A percentile compares a stretch with the other conserved stretches of the same genome.
These are phyloP conservation scores for Fregata magnificens DNA, from an alignment of 2,113 vertebrate species.

Conservation along the genomic window DNA sequence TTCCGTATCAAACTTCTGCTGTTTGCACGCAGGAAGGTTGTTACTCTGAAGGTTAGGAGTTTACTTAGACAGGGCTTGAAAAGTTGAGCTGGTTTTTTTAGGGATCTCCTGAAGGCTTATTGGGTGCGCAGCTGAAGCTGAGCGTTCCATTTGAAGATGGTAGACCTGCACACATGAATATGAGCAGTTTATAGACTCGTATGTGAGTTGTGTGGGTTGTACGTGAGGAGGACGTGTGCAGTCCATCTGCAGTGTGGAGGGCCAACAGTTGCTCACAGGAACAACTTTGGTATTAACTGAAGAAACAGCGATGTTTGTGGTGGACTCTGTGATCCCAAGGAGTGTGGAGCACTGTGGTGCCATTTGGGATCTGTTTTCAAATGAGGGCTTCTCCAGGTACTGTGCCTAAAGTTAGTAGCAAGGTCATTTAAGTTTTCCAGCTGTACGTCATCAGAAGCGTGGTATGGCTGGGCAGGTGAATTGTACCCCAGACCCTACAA, in stretches of 20 bases:
- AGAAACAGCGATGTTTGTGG: background rate
- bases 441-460: background rate
- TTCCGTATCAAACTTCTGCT: background rate
- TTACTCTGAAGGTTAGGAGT: background rate
- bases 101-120: background rate
- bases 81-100: background rate
- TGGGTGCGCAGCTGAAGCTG: background rate
- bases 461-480: background rate
- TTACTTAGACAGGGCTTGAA: background rate
- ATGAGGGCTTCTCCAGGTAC: background rate
- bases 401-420: background rate
- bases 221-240: accelerated
- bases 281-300: background rate
- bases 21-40: background rate
- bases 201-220: background rate
- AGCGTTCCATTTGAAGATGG: background rate
- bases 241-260: background rate
- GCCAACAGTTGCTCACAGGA: background rate
- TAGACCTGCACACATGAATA: background rate
- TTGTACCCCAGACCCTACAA: background rate
- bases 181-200: background rate
- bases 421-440: background rate
- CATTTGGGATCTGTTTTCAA: background rate
- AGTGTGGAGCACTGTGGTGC: background rate
- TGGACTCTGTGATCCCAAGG: background rate